phyloP scores from a whole-genome alignment of 2,113 vertebrate genomes.

The Uria lomvia region DNA sequence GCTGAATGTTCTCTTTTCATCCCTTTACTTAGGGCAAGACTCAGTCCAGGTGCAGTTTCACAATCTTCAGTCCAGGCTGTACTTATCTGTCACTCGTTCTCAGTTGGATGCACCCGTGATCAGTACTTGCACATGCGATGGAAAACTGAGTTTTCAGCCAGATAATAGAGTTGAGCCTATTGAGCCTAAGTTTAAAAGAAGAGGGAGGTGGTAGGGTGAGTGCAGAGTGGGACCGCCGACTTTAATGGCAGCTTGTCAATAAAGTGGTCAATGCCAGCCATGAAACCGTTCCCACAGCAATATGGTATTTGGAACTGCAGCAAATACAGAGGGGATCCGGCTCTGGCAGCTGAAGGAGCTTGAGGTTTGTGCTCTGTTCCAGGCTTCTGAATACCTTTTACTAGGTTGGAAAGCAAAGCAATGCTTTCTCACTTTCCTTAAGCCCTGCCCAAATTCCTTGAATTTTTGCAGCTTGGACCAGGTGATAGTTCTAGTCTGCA shows the following conservation, averaged over 20 bases:
- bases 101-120: background rate
- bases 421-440: background rate
- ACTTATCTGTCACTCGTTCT: background rate
- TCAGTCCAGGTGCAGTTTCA: background rate
- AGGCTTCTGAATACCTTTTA: background rate
- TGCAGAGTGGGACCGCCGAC: background rate
- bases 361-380: background rate
- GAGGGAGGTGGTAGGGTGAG: background rate
- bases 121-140: background rate
- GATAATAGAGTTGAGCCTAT: background rate
- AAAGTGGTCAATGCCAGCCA: background rate
- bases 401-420: background rate
- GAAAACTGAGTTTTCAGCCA: background rate
- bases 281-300: background rate
- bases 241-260: background rate
- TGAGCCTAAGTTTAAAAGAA: background rate
- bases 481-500: constrained; percentile 41
- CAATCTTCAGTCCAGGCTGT: background rate
- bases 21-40: background rate
- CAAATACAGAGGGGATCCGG: background rate
- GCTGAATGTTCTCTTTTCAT: background rate
- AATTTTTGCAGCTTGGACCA: constrained; percentile 26
- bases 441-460: constrained; percentile 40
- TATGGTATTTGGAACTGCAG: background rate
- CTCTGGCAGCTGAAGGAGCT: background rate